A percentile compares a stretch with the other conserved stretches of the same genome.
These are phyloP conservation scores for Rhineura floridana DNA, from an alignment of 2,113 vertebrate species.

Conservation along the genomic window DNA sequence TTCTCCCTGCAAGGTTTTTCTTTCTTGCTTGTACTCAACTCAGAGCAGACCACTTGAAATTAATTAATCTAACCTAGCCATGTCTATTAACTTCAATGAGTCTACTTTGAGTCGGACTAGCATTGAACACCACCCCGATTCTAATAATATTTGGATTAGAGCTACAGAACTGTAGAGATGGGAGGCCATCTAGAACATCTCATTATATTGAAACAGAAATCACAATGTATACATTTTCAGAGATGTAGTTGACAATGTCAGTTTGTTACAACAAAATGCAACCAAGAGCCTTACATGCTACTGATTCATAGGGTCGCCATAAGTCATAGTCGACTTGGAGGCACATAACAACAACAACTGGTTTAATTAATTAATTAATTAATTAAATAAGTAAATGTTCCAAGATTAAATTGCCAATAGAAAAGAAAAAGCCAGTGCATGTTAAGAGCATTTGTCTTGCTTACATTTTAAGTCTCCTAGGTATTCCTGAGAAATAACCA, in stretches of 20 bases:
- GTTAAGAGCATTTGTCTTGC: background rate
- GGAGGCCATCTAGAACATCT: background rate
- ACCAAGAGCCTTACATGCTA: background rate
- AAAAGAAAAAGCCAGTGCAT: background rate
- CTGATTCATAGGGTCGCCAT: no score
- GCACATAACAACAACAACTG: no score
- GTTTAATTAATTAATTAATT: no score
- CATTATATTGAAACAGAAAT: background rate
- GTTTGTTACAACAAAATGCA: background rate
- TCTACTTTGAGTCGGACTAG: no score
- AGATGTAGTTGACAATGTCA: background rate
- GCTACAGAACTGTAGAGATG: background rate
- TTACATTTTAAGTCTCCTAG: background rate
- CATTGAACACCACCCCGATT: no score
- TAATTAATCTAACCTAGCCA: no score
- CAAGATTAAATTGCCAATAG: background rate
- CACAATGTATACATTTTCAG: background rate
- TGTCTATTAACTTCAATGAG: no score
- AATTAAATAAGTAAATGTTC: no score
- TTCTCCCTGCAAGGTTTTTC: background rate
- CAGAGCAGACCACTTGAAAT: no score
- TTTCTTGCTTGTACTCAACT: background rate
- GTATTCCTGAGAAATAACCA: no score
- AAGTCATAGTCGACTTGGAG: no score
- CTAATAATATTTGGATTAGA: slow-evolving; percentile 17